A percentile compares a stretch with the other conserved stretches of the same genome.
Evolutionary conservation across 2,888 invertebrate species (phyloP).

Genomic region (Drepanosiphum platanoidis): DNA sequence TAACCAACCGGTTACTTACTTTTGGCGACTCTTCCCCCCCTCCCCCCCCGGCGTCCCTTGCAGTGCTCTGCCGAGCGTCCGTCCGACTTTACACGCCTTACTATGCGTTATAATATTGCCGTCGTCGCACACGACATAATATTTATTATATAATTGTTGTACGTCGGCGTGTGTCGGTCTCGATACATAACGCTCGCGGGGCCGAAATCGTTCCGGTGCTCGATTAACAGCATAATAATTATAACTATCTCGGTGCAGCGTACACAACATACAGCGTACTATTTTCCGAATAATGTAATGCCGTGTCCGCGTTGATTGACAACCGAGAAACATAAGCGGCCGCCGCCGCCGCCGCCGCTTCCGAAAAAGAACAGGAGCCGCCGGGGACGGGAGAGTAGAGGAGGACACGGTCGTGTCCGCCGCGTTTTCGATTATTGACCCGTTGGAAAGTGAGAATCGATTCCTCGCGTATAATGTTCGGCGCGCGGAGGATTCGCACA

Average conservation of each 20-base stretch:
- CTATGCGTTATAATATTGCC: not conserved
- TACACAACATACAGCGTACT: not conserved
- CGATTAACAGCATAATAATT: not conserved
- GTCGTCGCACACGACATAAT: not conserved
- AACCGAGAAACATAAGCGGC: not conserved
- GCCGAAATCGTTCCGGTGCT: not conserved
- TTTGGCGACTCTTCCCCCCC: not conserved
- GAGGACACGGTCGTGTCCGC: not conserved
- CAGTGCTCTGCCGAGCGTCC: too few relatives aligned
- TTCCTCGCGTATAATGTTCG: not conserved
- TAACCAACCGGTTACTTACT: not conserved
- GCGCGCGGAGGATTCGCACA: not conserved
- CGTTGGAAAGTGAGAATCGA: slow-evolving; percentile 8
- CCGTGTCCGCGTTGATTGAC: not conserved
- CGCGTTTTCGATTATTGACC: slow-evolving; percentile 25
- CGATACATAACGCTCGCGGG: not conserved
- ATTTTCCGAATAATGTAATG: not conserved
- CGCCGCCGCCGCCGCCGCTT: not conserved
- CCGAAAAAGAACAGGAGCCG: not conserved
- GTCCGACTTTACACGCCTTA: too few relatives aligned
- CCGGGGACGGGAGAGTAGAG: not conserved
- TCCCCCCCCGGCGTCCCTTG: not conserved
- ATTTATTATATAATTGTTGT: not conserved
- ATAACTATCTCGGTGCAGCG: not conserved
- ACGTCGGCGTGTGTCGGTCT: not conserved